Conservation (phyloP, 2,113 vertebrate species). For the Hippolais icterina region DNA sequence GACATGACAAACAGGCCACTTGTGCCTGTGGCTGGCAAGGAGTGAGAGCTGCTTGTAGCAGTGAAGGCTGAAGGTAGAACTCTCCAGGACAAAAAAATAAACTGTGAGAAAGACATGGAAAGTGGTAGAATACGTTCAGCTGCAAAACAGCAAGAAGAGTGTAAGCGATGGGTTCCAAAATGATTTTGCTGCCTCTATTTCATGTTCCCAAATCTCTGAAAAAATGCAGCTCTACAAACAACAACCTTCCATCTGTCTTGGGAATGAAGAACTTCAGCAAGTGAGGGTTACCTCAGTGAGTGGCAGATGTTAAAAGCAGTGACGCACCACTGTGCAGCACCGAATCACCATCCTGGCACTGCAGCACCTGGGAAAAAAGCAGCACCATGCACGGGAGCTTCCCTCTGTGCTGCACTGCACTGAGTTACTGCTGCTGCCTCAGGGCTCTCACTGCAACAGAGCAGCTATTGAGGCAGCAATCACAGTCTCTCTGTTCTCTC, state of each 20-base stretch:
- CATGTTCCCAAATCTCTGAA: neutral
- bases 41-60: neutral
- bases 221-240: neutral
- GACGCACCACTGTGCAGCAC: neutral
- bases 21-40: neutral
- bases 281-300: neutral
- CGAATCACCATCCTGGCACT: accelerated
- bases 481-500: neutral
- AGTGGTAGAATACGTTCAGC: neutral
- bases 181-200: neutral
- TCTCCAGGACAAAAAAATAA: neutral
- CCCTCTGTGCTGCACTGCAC: neutral
- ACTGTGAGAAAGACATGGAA: neutral
- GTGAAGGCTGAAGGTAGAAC: neutral
- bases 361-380: neutral
- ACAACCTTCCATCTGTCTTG: accelerated
- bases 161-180: neutral
- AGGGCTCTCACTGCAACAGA: neutral
- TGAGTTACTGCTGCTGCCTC: neutral
- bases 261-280: neutral
- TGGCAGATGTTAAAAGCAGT: neutral
- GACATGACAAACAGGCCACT: neutral
- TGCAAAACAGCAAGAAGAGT: neutral
- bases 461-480: neutral
- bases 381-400: accelerated